A percentile compares a stretch with the other conserved stretches of the same genome.
Evolutionary conservation across 2,113 vertebrate genomes (phyloP).

Genomic region (Hemichromis elongatus): DNA sequence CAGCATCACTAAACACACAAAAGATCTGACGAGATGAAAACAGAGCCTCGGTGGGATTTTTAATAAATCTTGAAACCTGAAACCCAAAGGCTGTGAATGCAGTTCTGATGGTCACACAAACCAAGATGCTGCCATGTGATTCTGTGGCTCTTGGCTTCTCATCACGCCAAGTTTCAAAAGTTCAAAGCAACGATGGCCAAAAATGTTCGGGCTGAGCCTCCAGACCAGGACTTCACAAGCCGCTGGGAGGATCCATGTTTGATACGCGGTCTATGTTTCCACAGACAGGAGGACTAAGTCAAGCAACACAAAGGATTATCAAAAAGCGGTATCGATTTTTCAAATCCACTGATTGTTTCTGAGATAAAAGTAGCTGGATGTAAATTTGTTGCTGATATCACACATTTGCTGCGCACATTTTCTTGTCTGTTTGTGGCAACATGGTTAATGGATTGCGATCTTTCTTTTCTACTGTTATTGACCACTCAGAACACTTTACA

Average conservation of each 20-base stretch:
- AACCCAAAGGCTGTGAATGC: background rate
- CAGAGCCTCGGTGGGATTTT: background rate
- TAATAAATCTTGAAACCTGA: background rate
- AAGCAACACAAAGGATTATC: background rate
- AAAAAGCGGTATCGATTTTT: background rate
- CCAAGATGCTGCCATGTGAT: background rate
- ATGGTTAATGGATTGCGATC: background rate
- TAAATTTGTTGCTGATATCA: rapidly evolving
- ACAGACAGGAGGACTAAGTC: background rate
- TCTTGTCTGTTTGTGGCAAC: background rate
- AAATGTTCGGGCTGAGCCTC: rapidly evolving
- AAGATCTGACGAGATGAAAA: background rate
- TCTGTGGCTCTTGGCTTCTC: background rate
- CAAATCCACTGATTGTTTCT: background rate
- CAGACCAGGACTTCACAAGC: background rate
- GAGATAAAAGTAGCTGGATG: background rate
- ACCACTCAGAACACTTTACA: background rate
- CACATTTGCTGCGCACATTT: background rate
- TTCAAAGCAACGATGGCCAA: background rate
- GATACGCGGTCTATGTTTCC: background rate
- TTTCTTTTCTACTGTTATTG: background rate
- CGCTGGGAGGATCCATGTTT: background rate
- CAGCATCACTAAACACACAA: background rate
- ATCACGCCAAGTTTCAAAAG: background rate
- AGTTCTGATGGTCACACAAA: background rate